Evolutionary conservation across 2,888 invertebrate genomes (phyloP).

Genomic region (Parasteatoda lunata): DNA sequence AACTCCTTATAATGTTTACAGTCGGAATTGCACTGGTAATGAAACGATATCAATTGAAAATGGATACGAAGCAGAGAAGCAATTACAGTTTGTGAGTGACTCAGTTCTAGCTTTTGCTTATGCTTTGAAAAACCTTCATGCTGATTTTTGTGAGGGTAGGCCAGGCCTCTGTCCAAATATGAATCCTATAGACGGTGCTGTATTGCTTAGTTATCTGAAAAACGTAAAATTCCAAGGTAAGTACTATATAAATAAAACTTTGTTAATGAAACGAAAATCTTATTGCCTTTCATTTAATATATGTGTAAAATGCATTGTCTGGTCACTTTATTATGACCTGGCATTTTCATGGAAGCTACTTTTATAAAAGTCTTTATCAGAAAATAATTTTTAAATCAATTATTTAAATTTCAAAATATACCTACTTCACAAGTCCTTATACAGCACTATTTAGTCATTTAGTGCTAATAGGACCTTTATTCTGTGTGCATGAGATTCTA

Average conservation of each 20-base stretch:
- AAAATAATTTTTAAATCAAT: too few species aligned
- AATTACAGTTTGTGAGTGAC: conserved; percentile 96
- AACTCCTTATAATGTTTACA: conserved; percentile 88
- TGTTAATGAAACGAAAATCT: too few species aligned
- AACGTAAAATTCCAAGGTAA: conserved; percentile 91
- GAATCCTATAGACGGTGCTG: conserved; percentile 91
- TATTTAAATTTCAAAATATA: too few species aligned
- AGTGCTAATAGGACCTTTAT: too few species aligned
- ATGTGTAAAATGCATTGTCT: too few species aligned
- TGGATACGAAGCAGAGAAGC: conserved; percentile 88
- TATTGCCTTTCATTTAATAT: too few species aligned
- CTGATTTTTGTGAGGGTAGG: conserved; percentile 83
- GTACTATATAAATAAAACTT: conserved; percentile 69
- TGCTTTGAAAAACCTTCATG: conserved; percentile 89
- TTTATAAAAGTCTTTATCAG: too few species aligned
- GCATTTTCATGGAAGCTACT: too few species aligned
- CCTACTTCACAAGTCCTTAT: too few species aligned
- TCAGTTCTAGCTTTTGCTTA: conserved; percentile 96
- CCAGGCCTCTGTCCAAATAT: conserved; percentile 86
- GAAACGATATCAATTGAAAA: conserved; percentile 84
- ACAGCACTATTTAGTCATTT: too few species aligned
- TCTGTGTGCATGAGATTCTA: too few species aligned
- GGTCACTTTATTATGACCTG: too few species aligned
- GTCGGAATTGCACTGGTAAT: conserved; percentile 83
- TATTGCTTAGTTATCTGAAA: conserved; percentile 86